These are phyloP conservation scores for Drosophila repletoides DNA, from an alignment of 1,140 invertebrate species.

Conservation along the genomic window DNA sequence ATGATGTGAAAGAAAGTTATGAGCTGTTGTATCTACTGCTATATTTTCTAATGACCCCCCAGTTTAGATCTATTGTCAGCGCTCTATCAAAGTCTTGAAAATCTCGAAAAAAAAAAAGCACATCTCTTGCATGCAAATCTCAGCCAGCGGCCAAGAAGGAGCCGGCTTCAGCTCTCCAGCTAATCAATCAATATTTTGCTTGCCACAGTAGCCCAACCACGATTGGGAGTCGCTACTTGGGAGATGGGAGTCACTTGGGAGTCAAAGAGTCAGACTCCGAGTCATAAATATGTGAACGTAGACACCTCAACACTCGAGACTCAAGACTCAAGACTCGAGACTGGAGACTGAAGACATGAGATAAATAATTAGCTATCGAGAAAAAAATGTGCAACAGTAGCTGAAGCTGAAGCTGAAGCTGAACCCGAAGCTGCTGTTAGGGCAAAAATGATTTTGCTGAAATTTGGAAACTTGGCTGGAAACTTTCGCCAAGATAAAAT, in stretches of 20 bases:
- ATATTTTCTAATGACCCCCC: conserved; percentile 49
- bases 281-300: conserved; percentile 33
- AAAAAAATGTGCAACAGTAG: conserved; percentile 46
- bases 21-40: too few relatives aligned
- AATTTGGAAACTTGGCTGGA: too few relatives aligned
- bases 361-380: conserved; percentile 40
- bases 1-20: conserved; percentile 58
- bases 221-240: neutral
- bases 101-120: conserved; percentile 27
- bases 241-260: too few relatives aligned
- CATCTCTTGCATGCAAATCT: conserved; percentile 38
- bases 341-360: neutral
- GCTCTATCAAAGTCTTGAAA: conserved; percentile 28
- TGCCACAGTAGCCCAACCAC: conserved; percentile 18
- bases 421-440: neutral
- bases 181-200: conserved; percentile 54
- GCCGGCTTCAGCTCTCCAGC: too few relatives aligned
- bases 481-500: conserved; percentile 42
- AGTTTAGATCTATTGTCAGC: conserved; percentile 28
- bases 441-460: conserved; percentile 27
- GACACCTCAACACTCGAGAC: conserved; percentile 24
- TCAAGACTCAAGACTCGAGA: conserved; percentile 12
- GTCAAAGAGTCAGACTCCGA: conserved; percentile 10
- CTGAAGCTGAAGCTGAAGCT: conserved; percentile 3
- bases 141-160: conserved; percentile 24